phyloP scores from a whole-genome alignment of 2,797 vertebrate genomes.

The Salmo trutta region DNA sequence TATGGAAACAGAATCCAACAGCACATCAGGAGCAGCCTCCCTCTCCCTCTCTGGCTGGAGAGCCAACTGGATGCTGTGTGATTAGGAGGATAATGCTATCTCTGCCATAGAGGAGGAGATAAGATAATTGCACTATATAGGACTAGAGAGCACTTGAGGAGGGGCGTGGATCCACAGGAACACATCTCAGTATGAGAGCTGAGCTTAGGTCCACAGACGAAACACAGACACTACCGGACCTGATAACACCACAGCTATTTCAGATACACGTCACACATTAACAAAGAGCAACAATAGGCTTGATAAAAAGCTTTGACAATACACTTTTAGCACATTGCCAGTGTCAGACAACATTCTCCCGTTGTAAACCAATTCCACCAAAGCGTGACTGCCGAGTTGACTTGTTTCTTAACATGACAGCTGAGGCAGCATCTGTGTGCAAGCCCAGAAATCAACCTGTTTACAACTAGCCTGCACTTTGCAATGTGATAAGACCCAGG shows the following conservation, averaged over 20 bases:
- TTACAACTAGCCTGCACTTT: conserved; percentile 28
- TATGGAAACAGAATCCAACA: background rate
- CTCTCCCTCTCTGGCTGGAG: conserved; percentile 22
- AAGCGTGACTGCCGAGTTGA: conserved; percentile 9
- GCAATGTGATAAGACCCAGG: background rate
- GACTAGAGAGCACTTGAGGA: conserved; percentile 69
- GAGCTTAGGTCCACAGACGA: conserved; percentile 42
- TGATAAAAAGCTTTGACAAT: conserved; percentile 23
- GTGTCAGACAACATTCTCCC: conserved; percentile 22
- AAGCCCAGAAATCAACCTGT: conserved; percentile 49
- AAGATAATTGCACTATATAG: conserved; percentile 75
- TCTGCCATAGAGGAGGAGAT: conserved; percentile 67
- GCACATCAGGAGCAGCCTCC: background rate
- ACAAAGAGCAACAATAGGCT: conserved; percentile 7
- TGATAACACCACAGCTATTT: conserved; percentile 51
- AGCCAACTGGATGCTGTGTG: conserved; percentile 68
- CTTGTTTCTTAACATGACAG: conserved; percentile 36
- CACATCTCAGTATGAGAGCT: conserved; percentile 45
- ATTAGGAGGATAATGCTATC: conserved; percentile 74
- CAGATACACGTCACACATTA: conserved; percentile 30
- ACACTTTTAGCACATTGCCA: background rate
- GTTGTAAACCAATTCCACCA: conserved; percentile 10
- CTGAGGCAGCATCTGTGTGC: conserved; percentile 27
- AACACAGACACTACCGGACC: conserved; percentile 54
- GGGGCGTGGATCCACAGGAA: conserved; percentile 53